Evolutionary conservation across 2,797 vertebrate genomes (phyloP), one percentile per base, ranked within the genome.

Genomic region (Alcedo quadribrachys): DNA sequence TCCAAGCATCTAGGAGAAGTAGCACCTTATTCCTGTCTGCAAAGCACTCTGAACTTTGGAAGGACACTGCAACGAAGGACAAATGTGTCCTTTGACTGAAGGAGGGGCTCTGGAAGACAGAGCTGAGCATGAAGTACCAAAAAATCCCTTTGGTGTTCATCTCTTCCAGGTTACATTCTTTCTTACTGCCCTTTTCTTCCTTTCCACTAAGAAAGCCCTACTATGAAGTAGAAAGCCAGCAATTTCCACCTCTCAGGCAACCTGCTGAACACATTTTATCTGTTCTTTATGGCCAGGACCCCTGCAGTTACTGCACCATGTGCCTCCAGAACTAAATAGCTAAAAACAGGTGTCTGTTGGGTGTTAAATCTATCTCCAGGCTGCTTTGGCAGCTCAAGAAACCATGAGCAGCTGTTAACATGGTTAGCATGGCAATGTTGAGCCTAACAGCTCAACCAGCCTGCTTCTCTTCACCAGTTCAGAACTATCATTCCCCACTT

Each of bases 321-420:
- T 18, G 87, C 92, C 87, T 27, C 35, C 15, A 4, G 90, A 91
- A 81, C 90, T 79, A 20, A 91, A 30, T 12, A 58, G 51, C 92
- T 84, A 33, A 62, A 35, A 91, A 69, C 91, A 96, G 94, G 91
- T 90, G 93, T 17, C 83, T 88, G 82, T 43, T 28, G 91, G 77
- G 43, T 73, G 77, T 55, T 69, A 76, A 91, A 94, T 79, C 82
- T n/a, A 63, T 30, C 91, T 48, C 12, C 89, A 69, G 86, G 83
- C 89, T 91, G 30, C 81, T 78, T 43, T 93, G 93, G 95, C 95
- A 93, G 93, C 95, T 65, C 35, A 27, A 87, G 93, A 75, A 66
- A 63, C 89, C 66, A 14, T 17, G 46, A 92, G 91, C 95, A 95
- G 94, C 95, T 95, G 93, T 51, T 90, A 79, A 78, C 63, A 37